Percentiles rank a stretch among this genome's conserved stretches.
phyloP scores from a whole-genome alignment of 2,888 invertebrate genomes.

The Caenorhabditis japonica region DNA sequence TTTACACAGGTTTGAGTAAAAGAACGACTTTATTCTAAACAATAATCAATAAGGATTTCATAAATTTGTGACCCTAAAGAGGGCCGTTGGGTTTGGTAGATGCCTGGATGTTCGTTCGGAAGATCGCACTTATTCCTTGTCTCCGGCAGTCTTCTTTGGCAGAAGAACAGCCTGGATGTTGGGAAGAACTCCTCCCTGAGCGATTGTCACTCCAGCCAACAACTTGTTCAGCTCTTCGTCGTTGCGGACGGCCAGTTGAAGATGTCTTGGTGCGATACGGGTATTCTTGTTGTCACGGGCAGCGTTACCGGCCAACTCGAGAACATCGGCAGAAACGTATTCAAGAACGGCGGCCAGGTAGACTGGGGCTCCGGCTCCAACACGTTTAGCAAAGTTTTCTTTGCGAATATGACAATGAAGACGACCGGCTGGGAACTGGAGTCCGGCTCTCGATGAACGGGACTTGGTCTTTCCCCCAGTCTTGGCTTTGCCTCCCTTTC shows the following conservation, averaged over 20 bases:
- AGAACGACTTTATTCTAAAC: too few relatives aligned
- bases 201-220: constrained; percentile 84
- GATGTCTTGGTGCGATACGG: constrained; percentile 76
- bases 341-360: constrained; percentile 43
- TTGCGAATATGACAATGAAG: constrained; percentile 71
- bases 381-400: constrained; percentile 70
- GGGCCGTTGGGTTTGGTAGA: constrained; percentile 7
- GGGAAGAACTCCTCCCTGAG: constrained; percentile 86
- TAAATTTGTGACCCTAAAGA: neutral
- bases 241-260: constrained; percentile 56
- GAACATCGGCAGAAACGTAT: constrained; percentile 72
- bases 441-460: constrained; percentile 72
- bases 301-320: constrained; percentile 77
- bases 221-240: constrained; percentile 64
- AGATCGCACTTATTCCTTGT: constrained; percentile 62
- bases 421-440: constrained; percentile 75
- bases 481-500: constrained; percentile 80
- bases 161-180: constrained; percentile 76
- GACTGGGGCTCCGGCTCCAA: constrained; percentile 70
- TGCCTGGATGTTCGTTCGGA: neutral
- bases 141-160: constrained; percentile 75
- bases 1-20: too few relatives aligned
- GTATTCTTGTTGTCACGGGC: constrained; percentile 80
- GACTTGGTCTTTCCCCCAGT: constrained; percentile 60
- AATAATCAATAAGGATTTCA: too few relatives aligned